These are phyloP conservation scores for Bubalus kerabau DNA, from an alignment of 2,113 vertebrate species.

Conservation along the genomic window DNA sequence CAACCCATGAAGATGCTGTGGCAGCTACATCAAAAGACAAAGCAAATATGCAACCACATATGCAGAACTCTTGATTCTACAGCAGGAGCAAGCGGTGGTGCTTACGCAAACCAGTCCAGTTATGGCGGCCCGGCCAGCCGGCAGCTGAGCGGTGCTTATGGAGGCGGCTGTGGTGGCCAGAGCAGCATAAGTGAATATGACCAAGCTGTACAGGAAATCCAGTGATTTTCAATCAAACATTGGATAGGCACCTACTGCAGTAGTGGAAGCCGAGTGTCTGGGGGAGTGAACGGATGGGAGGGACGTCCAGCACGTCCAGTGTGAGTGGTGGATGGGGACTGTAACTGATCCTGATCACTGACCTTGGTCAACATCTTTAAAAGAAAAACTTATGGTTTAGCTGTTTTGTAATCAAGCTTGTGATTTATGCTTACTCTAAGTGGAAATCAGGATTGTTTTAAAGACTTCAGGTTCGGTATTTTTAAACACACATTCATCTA, in stretches of 20 bases:
- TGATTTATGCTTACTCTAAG: background rate
- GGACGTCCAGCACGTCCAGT: accelerated
- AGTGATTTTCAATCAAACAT: background rate
- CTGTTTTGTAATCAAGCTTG: background rate
- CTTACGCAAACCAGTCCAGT: background rate
- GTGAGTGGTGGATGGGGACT: background rate
- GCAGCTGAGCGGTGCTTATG: background rate
- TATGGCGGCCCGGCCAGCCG: background rate
- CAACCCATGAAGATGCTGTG: accelerated
- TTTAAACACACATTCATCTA: background rate
- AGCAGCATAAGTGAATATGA: background rate
- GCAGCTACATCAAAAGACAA: background rate
- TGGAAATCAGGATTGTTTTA: background rate
- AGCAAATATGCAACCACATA: accelerated
- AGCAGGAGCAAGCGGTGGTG: background rate
- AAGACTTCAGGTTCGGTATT: background rate
- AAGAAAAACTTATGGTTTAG: background rate
- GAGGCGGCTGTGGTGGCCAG: background rate
- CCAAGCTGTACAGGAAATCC: background rate
- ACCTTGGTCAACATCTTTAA: background rate
- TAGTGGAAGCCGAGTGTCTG: background rate
- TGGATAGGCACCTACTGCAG: background rate
- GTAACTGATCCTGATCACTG: background rate
- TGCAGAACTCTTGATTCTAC: background rate
- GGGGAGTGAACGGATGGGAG: background rate